Percentiles rank a stretch among this genome's conserved stretches.
phyloP scores from a whole-genome alignment of 2,797 vertebrate species.

The Acipenser oxyrinchus region DNA sequence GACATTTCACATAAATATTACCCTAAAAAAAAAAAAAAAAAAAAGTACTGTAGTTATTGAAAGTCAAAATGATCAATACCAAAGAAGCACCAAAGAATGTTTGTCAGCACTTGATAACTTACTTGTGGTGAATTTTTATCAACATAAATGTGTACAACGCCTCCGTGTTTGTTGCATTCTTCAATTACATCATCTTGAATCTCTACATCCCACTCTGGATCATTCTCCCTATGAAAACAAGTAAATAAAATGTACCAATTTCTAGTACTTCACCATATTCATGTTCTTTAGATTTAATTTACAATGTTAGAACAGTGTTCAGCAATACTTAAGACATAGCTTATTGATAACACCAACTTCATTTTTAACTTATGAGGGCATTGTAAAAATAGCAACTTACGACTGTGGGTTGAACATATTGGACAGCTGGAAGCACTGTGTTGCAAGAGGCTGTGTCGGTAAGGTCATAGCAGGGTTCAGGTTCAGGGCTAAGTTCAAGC shows the following conservation, averaged over 20 bases:
- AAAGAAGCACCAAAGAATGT: neutral
- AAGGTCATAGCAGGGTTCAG: conserved; percentile 60
- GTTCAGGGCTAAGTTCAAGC: conserved; percentile 32
- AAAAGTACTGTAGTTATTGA: too few species aligned
- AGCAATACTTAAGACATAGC: too few species aligned
- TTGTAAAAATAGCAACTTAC: conserved; percentile 51
- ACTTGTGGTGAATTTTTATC: conserved; percentile 95
- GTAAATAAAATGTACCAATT: neutral
- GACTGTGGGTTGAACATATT: conserved; percentile 97
- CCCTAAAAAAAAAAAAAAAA: conserved; percentile 57
- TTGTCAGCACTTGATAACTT: conserved; percentile 23
- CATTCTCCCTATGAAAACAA: conserved; percentile 69
- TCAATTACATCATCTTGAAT: conserved; percentile 95
- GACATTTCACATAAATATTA: conserved; percentile 95
- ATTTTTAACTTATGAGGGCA: conserved; percentile 38
- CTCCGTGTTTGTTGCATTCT: conserved; percentile 96
- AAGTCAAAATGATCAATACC: too few species aligned
- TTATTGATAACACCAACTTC: too few species aligned
- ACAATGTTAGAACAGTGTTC: too few species aligned
- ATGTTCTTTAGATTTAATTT: too few species aligned
- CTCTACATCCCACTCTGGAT: conserved; percentile 84
- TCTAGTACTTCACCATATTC: too few species aligned
- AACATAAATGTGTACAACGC: conserved; percentile 91
- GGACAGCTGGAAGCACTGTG: conserved; percentile 96
- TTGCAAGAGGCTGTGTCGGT: conserved; percentile 85